Percentiles rank a stretch among this genome's conserved stretches.
These are phyloP conservation scores for Lepisosteus oculatus DNA, from an alignment of 2,113 vertebrate genomes.

Conservation along the genomic window DNA sequence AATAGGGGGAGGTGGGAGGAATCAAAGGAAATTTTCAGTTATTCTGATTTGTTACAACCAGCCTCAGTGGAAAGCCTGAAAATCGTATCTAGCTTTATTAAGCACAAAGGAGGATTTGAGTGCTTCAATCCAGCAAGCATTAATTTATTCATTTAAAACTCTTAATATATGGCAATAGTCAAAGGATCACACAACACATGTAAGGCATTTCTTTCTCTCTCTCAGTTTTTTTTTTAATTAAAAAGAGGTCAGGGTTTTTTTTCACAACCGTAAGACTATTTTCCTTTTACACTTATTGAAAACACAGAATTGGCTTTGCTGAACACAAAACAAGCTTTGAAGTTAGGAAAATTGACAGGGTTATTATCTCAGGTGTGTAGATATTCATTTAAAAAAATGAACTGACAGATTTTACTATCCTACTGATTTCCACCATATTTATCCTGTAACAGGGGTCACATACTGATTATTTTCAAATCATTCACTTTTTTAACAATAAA, in stretches of 20 bases:
- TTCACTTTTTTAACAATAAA: too few relatives aligned
- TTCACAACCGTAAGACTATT: constrained; percentile 5
- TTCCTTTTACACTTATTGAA: constrained; percentile 14
- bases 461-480: too few relatives aligned
- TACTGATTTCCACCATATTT: too few relatives aligned
- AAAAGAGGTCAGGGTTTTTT: constrained; percentile 37
- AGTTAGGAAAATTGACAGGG: not conserved
- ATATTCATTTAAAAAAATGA: too few relatives aligned
- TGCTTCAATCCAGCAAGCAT: constrained; percentile 31
- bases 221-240: constrained; percentile 40
- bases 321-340: constrained; percentile 10
- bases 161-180: constrained; percentile 46
- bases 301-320: constrained; percentile 14
- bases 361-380: not conserved
- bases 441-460: too few relatives aligned
- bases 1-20: constrained; percentile 3
- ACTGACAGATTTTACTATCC: too few relatives aligned
- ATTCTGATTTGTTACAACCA: constrained; percentile 33
- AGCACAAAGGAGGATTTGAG: constrained; percentile 51
- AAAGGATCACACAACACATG: constrained; percentile 43
- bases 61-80: constrained; percentile 13
- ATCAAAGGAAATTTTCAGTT: constrained; percentile 18
- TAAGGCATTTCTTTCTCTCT: constrained; percentile 36
- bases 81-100: constrained; percentile 44
- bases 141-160: constrained; percentile 59